These are phyloP conservation scores for Acrossocheilus fasciatus DNA, from an alignment of 2,797 vertebrate species.

Conservation along the genomic window DNA sequence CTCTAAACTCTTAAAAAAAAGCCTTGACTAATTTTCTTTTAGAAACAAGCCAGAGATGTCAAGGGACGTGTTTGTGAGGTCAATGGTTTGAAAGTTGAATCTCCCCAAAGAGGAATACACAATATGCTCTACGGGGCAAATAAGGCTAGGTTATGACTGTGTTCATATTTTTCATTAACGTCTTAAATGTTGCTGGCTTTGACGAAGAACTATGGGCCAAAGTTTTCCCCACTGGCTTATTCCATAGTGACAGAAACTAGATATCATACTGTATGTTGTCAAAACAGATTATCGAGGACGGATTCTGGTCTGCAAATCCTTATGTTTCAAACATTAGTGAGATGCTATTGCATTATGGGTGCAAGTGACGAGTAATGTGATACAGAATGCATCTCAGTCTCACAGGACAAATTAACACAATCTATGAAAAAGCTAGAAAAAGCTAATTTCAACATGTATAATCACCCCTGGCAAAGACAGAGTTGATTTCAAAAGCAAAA, in stretches of 20 bases:
- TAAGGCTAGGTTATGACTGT: conserved; percentile 32
- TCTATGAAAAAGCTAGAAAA: not conserved
- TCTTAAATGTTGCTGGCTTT: conserved; percentile 35
- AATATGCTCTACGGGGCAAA: conserved; percentile 42
- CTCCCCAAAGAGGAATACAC: conserved; percentile 39
- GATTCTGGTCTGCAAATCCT: not conserved
- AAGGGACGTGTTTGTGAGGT: conserved; percentile 11
- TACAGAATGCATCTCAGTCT: not conserved
- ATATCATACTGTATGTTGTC: conserved; percentile 40
- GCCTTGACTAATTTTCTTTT: conserved; percentile 29
- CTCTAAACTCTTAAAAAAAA: not conserved
- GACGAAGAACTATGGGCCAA: conserved; percentile 34
- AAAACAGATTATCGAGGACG: conserved; percentile 28
- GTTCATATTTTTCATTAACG: conserved; percentile 18
- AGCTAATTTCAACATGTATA: not conserved
- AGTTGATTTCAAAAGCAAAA: conserved; percentile 10
- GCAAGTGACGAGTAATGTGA: not conserved
- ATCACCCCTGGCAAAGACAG: not conserved
- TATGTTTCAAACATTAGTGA: not conserved
- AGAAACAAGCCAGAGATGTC: conserved; percentile 47
- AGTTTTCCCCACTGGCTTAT: conserved; percentile 50
- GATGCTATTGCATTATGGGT: not conserved
- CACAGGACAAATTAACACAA: not conserved
- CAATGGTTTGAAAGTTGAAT: conserved; percentile 30
- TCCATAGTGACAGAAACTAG: conserved; percentile 27